phyloP scores from a whole-genome alignment of 2,888 invertebrate species.

The Peribatodes rhomboidaria region DNA sequence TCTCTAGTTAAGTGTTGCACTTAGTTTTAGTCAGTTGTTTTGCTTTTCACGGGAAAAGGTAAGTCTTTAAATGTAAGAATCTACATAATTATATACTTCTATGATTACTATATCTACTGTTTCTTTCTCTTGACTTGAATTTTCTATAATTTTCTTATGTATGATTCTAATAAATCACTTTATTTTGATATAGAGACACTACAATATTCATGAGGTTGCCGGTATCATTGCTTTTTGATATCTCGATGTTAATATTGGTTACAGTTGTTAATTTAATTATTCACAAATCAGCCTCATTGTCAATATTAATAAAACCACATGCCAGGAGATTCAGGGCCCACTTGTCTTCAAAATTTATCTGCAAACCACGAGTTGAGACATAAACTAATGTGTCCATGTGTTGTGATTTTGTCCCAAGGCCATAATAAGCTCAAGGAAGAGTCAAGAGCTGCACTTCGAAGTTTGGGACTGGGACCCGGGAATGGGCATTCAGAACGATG shows the following conservation, averaged over 20 bases:
- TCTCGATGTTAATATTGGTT: constrained; percentile 1
- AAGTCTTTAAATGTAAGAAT: constrained; percentile 25
- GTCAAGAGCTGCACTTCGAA: constrained; percentile 91
- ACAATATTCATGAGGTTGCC: constrained; percentile 37
- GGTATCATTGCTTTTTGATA: constrained; percentile 14
- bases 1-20: constrained; percentile 33
- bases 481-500: constrained; percentile 92
- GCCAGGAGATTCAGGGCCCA: constrained; percentile 8
- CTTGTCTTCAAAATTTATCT: constrained; percentile 30
- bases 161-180: constrained; percentile 15
- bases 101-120: constrained; percentile 5
- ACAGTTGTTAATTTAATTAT: constrained; percentile 1
- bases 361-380: constrained; percentile 18
- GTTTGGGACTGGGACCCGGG: constrained; percentile 95
- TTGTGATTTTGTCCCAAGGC: constrained; percentile 88
- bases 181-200: constrained; percentile 3
- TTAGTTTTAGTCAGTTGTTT: constrained; percentile 34
- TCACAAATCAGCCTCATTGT: constrained; percentile 24
- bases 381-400: constrained; percentile 55
- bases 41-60: constrained; percentile 35
- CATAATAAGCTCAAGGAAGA: constrained; percentile 90
- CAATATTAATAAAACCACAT: constrained; percentile 13
- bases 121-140: constrained; percentile 3
- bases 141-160: constrained; percentile 25
- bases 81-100: not conserved